phyloP scores from a whole-genome alignment of 2,888 invertebrate genomes.

The Trachelus troglodyta region DNA sequence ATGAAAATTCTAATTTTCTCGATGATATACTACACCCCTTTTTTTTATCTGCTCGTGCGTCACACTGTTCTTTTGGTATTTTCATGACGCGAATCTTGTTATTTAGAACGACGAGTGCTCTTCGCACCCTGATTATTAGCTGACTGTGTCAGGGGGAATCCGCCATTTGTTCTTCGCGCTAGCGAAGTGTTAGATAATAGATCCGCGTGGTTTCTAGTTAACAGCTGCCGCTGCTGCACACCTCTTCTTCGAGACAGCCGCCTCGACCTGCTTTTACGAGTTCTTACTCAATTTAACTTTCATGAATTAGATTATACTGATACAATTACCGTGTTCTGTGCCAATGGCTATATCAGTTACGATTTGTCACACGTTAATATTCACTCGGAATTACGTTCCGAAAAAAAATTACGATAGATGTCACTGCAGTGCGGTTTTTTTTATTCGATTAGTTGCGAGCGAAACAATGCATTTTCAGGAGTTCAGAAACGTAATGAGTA shows the following conservation, averaged over 20 bases:
- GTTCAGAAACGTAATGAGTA: background rate
- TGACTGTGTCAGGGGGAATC: background rate
- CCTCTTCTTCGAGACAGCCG: constrained; percentile 25
- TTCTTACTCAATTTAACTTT: constrained; percentile 46
- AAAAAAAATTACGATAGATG: background rate
- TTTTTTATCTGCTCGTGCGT: background rate
- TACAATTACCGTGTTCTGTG: background rate
- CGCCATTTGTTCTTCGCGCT: too few species aligned
- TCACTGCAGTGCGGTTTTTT: background rate
- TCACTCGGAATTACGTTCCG: background rate
- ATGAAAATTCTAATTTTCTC: background rate
- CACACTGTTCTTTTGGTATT: background rate
- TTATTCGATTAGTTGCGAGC: background rate
- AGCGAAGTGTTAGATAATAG: background rate
- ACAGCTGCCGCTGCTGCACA: background rate
- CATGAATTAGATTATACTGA: constrained; percentile 38
- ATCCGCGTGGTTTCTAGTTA: background rate
- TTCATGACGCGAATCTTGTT: background rate
- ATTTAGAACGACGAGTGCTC: background rate
- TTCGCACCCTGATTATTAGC: background rate
- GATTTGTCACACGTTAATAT: background rate
- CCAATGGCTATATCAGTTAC: background rate
- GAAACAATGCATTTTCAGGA: background rate
- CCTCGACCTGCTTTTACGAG: constrained; percentile 54
- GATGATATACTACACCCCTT: background rate